phyloP scores from a whole-genome alignment of 2,797 vertebrate species.

The Periparus ater region DNA sequence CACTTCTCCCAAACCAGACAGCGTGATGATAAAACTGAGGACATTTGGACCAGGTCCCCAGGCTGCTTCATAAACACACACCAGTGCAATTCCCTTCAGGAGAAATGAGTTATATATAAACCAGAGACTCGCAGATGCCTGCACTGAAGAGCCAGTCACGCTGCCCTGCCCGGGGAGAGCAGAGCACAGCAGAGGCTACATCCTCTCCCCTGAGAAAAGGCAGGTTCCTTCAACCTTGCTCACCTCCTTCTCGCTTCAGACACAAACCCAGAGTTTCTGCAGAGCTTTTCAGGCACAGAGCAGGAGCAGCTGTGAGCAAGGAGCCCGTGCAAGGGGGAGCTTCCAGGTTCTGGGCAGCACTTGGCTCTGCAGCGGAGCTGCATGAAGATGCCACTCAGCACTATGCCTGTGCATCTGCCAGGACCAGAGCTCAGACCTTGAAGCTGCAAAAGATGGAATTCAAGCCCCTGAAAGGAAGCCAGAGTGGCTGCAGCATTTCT shows the following conservation, averaged over 20 bases:
- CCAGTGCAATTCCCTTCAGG: neutral
- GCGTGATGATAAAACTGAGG: neutral
- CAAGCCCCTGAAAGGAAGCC: neutral
- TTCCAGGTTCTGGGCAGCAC: neutral
- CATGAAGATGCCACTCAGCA: neutral
- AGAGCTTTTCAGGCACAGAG: neutral
- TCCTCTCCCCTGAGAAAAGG: neutral
- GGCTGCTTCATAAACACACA: slow-evolving; percentile 1
- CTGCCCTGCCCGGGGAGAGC: neutral
- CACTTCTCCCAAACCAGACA: neutral
- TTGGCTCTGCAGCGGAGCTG: neutral
- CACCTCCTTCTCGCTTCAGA: neutral
- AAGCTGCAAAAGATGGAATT: neutral
- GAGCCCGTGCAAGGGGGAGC: neutral
- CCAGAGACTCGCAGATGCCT: neutral
- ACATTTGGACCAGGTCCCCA: slow-evolving; percentile 23
- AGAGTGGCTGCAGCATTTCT: neutral
- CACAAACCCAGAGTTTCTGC: neutral
- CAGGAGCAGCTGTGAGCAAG: neutral
- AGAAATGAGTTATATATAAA: neutral
- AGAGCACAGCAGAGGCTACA: neutral
- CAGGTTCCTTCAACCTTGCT: neutral
- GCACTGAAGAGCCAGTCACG: neutral
- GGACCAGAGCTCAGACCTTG: neutral
- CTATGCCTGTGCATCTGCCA: neutral